Conservation (phyloP, 1,140 invertebrate genomes). For the Acromyrmex heyeri region DNA sequence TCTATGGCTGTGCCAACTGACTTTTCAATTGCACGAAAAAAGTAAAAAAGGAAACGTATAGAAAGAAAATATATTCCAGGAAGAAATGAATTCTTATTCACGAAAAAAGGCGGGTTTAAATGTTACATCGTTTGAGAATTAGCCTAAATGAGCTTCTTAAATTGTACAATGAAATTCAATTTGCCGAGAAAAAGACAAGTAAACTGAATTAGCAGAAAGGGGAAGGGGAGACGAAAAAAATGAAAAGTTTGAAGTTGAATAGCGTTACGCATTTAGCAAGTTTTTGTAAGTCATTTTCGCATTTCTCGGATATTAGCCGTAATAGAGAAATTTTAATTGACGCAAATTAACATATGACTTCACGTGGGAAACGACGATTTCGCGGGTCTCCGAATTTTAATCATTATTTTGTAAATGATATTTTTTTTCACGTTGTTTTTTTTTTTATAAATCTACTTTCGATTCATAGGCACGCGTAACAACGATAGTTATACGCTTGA, state of each 20-base stretch:
- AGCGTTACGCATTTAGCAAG: constrained; percentile 11
- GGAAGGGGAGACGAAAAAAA: neutral
- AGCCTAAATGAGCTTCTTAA: constrained; percentile 28
- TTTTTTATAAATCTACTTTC: constrained; percentile 37
- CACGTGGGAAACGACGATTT: neutral
- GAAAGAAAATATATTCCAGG: neutral
- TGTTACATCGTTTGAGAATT: constrained; percentile 11
- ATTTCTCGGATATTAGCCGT: constrained; percentile 1
- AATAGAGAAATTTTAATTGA: neutral
- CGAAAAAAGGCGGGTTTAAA: constrained; percentile 13
- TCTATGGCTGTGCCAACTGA: neutral
- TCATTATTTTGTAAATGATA: constrained; percentile 56
- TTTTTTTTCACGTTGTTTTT: constrained; percentile 33
- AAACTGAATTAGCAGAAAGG: neutral
- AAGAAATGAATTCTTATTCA: neutral
- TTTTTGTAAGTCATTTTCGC: constrained; percentile 44
- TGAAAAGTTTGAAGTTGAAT: neutral
- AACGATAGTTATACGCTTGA: constrained; percentile 8
- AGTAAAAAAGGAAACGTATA: neutral
- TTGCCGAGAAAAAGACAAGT: neutral
- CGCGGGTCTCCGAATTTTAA: constrained; percentile 57
- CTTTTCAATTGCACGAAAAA: neutral
- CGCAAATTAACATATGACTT: neutral
- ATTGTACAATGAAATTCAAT: constrained; percentile 45
- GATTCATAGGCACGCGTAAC: constrained; percentile 6